These are phyloP conservation scores for Morinoia aosen DNA, from an alignment of 2,888 invertebrate genomes.

Conservation along the genomic window DNA sequence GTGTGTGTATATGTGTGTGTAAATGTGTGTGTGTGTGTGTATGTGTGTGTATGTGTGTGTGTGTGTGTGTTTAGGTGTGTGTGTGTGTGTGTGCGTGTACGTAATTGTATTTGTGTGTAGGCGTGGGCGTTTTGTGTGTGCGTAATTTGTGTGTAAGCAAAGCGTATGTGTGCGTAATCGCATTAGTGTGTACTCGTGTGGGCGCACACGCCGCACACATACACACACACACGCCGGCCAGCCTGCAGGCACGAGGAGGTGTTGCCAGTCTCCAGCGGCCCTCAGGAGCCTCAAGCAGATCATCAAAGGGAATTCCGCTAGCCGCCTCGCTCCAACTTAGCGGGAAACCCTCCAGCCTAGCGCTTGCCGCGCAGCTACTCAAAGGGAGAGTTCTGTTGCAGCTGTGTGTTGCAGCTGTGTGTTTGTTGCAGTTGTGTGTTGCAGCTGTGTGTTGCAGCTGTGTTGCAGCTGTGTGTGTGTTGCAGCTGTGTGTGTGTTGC, in stretches of 20 bases:
- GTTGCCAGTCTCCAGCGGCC: neutral
- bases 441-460: too few species aligned
- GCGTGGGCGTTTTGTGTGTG: too few species aligned
- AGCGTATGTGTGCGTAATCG: too few species aligned
- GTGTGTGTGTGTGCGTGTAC: too few species aligned
- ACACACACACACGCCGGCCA: too few species aligned
- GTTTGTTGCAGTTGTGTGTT: too few species aligned
- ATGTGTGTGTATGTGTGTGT: neutral
- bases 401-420: neutral
- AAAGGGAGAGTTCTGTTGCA: neutral
- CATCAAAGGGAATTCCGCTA: constrained; percentile 49
- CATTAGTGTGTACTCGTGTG: too few species aligned
- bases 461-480: too few species aligned
- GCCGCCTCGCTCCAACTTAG: constrained; percentile 49
- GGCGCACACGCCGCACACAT: too few species aligned
- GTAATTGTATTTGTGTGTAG: too few species aligned
- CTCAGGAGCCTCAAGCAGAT: neutral
- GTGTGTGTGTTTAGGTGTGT: constrained; percentile 30
- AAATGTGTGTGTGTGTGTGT: neutral
- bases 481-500: too few species aligned
- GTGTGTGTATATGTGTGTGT: neutral
- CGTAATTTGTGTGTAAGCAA: too few species aligned
- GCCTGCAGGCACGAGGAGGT: neutral
- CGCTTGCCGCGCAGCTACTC: neutral
- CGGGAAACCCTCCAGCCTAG: constrained; percentile 13